Base-by-base conservation (phyloP, 2,888 invertebrate genomes). In the Aphodius sticticus region DNA sequence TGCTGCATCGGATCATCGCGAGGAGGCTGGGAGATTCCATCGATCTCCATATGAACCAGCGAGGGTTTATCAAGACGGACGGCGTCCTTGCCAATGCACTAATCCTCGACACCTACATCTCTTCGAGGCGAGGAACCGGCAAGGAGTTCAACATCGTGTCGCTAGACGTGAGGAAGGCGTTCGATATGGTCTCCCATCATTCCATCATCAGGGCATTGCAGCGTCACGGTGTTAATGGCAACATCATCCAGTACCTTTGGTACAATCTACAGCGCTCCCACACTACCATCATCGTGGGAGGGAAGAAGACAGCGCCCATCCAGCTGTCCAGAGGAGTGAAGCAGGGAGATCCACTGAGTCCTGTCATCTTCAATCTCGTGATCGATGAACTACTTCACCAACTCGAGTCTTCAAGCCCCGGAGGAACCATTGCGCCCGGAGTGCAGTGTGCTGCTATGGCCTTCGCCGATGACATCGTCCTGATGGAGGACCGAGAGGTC, bases 161-260 rank as follows among this genome's bases (percentile, higher is more conserved):
- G 53, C 83, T 90, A 1, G 89, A 89, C 81, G 85, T 88, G 15
- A 83, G 87, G 14, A 89, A 88, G 83, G 89, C 88, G 1, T 89
- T 88, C 81, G 89, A 89, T 81, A 86, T 82, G 0, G 82, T 84
- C 0, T 81, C 82, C 0, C 84, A 84, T 38, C 0, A 78, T 6
- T 80, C 82, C 9, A 78, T 88, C 12, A 6, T 37, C 12, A 81
- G 83, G 2, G 84, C 86, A 14, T 84, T 89, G 69, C 38, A 80
- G 36, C 80, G 82, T 12, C 77, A 82, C 14, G 88, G 87, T 6
- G 80, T 88, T 37, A 87, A 86, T 2, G 69, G 36, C 36, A 81
- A 76, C 0, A 84, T 88, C 35, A 82, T 84, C 6, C 78, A 83
- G 0, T 88, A 88, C 78, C 69, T 88, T 4, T 78, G 80, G 69